A percentile compares a stretch with the other conserved stretches of the same genome.
phyloP scores from a whole-genome alignment of 2,888 invertebrate genomes.

The Stenodera caucasica region DNA sequence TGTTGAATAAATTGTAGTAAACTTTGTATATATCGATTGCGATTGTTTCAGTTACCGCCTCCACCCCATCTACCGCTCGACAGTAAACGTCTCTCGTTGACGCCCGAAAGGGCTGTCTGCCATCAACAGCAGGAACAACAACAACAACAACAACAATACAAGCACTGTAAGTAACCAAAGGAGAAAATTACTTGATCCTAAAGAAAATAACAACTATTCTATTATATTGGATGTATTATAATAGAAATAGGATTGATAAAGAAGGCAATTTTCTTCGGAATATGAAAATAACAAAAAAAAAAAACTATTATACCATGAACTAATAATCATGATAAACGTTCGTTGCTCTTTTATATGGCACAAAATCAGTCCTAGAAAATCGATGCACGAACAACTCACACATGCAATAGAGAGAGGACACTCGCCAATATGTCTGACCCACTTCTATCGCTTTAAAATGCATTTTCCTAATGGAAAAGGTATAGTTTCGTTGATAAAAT shows the following conservation, averaged over 20 bases:
- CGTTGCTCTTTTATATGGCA: not conserved
- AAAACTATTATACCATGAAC: no score
- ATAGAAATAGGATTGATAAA: no score
- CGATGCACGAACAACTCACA: not conserved
- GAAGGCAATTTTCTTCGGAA: no score
- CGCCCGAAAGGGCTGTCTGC: slow-evolving; percentile 38
- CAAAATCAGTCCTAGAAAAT: not conserved
- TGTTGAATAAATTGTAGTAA: slow-evolving; percentile 20
- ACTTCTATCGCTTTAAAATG: not conserved
- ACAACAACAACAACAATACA: no score
- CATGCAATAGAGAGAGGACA: not conserved
- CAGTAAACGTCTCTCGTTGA: slow-evolving; percentile 58
- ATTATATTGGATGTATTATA: no score
- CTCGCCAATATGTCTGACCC: not conserved
- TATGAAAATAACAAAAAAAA: no score
- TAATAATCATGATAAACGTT: not conserved
- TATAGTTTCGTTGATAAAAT: not conserved
- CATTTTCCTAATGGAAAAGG: not conserved
- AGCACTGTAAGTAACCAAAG: not conserved
- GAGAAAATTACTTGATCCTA: no score
- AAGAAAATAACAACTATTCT: no score
- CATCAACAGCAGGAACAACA: no score
- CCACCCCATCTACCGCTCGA: slow-evolving; percentile 74
- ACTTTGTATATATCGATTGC: slow-evolving; percentile 19
- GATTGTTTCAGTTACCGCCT: slow-evolving; percentile 64